Evolutionary conservation across 2,888 invertebrate genomes (phyloP).

Genomic region (Unio delphinus): DNA sequence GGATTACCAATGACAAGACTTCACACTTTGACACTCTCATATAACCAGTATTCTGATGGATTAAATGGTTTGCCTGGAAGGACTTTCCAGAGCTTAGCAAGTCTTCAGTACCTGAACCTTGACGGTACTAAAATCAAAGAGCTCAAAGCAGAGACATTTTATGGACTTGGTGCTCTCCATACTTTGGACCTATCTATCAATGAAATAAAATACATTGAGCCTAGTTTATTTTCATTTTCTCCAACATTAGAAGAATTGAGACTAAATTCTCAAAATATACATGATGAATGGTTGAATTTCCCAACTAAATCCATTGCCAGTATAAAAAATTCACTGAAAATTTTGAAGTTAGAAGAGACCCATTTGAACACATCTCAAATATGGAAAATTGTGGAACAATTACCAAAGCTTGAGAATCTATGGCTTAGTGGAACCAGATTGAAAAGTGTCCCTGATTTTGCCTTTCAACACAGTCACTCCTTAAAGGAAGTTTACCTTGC

Average conservation of each 20-base stretch:
- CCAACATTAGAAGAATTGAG: constrained; percentile 36
- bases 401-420: constrained; percentile 30
- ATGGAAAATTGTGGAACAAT: constrained; percentile 31
- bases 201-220: constrained; percentile 35
- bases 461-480: constrained; percentile 44
- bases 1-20: too few species aligned
- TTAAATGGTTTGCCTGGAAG: constrained; percentile 25
- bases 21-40: constrained; percentile 13
- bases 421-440: constrained; percentile 33
- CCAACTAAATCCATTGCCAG: constrained; percentile 54
- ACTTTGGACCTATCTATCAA: constrained; percentile 49
- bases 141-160: constrained; percentile 32
- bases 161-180: constrained; percentile 30
- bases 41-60: constrained; percentile 12
- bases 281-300: constrained; percentile 10
- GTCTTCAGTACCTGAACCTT: constrained; percentile 41
- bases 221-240: constrained; percentile 36
- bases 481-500: constrained; percentile 43
- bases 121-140: constrained; percentile 29
- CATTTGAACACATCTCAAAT: constrained; percentile 20
- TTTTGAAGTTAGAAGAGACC: constrained; percentile 64
- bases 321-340: constrained; percentile 64
- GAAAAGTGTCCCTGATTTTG: constrained; percentile 38
- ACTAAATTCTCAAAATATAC: constrained; percentile 11
- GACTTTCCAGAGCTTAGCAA: constrained; percentile 41